Percentiles rank a stretch among this genome's conserved stretches.
Evolutionary conservation across 2,113 vertebrate genomes (phyloP).

Genomic region (Heterotis niloticus): DNA sequence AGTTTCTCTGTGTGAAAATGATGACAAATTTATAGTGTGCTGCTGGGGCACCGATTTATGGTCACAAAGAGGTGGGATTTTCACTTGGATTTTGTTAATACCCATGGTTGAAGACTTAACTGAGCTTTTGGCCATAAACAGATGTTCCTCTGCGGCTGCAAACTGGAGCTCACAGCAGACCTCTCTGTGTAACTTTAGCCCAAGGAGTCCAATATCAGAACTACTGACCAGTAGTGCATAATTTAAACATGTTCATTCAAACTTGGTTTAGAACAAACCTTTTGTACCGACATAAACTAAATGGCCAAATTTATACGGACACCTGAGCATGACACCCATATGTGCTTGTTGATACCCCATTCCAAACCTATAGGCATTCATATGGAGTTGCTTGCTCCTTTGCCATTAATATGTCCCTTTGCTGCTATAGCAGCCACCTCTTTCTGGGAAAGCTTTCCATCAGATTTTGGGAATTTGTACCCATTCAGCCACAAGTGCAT

Average conservation of each 20-base stretch:
- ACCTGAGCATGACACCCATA: no score
- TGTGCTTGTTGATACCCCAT: no score
- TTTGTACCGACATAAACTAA: neutral
- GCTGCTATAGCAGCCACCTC: no score
- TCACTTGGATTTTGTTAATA: neutral
- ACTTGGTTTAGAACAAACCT: slow-evolving; percentile 20
- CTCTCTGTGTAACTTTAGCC: neutral
- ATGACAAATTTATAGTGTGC: slow-evolving; percentile 11
- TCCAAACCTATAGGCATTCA: no score
- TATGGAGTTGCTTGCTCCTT: no score
- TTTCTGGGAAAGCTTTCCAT: no score
- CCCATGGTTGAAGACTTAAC: neutral
- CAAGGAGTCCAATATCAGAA: slow-evolving; percentile 14
- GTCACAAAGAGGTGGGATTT: neutral
- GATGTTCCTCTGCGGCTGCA: slow-evolving; percentile 16
- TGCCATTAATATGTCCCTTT: no score
- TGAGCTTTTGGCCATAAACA: slow-evolving; percentile 19
- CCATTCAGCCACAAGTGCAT: no score
- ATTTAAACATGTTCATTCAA: neutral
- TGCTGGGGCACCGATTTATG: neutral
- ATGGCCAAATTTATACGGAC: no score
- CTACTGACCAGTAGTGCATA: slow-evolving; percentile 14
- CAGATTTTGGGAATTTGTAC: no score
- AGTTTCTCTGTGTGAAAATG: neutral
- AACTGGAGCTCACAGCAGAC: neutral